Base-by-base conservation (phyloP, 2,888 invertebrate genomes). In the Drosophila mimica region DNA sequence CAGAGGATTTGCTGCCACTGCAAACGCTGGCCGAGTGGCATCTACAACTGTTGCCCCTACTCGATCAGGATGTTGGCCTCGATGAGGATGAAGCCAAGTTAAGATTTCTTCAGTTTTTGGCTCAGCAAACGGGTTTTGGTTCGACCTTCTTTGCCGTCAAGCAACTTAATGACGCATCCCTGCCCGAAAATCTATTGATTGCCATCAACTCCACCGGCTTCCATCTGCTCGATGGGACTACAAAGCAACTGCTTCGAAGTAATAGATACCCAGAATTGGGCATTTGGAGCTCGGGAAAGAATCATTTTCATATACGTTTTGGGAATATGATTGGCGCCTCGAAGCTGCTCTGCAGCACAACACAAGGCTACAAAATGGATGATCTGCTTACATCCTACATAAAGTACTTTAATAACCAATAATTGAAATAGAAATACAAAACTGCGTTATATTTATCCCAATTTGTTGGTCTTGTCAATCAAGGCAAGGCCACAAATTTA, bases 221-320 rank as follows among this genome's bases (percentile, higher is more conserved):
- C 69, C 97, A 97, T 92, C 95, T 99, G 60, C 96, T 98, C 82
- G 96, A 99, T 94, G 97, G 97, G 2, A 95, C 96, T 81, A 96
- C 96, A 67, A 97, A 99, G 96, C 96, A 97, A 83, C 95, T 97
- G 65, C 93, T 98, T 76, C 95, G 96, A 6, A 96, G 96, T 17
- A 97, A 98, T 93, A 96, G 96, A 31, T 99, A 98, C 93, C 96
- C 96, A 2, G 96, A 97, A 89, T 94, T 99, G 74, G 97, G 97
- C 59, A 98, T 98, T 92, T 99, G 99, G 98, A 98, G 98, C 51
- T 98, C 98, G 11, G 98, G 98, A 15, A 98, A 98, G 92, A 98
- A 97, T 0, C 99, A 97, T 92, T 99, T 99, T 94, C 97, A 98
- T 91, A 96, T 98, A 94, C 98, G 98, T 0, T 97, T 99, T 90